These are phyloP conservation scores for Cacatua alba DNA, from an alignment of 2,113 vertebrate species.

Conservation along the genomic window DNA sequence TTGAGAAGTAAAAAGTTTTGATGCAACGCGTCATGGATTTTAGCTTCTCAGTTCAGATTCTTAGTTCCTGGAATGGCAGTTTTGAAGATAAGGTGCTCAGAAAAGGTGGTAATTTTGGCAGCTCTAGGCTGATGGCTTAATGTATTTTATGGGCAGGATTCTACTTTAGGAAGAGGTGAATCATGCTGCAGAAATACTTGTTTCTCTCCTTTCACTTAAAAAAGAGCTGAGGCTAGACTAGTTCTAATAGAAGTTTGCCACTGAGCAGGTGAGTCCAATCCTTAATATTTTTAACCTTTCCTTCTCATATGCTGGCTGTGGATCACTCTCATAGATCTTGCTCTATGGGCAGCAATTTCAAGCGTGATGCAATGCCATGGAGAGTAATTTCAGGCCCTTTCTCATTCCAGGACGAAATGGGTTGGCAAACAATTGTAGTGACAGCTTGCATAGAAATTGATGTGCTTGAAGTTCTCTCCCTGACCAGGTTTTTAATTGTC, in stretches of 20 bases:
- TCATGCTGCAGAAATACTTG: not conserved
- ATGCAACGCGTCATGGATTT: not conserved
- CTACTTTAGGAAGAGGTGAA: not conserved
- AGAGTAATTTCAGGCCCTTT: constrained; percentile 15
- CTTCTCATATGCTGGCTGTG: not conserved
- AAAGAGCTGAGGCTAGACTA: not conserved
- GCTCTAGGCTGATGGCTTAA: not conserved
- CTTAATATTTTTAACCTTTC: not conserved
- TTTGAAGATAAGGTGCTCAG: not conserved
- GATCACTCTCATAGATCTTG: not conserved
- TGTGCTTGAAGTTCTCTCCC: constrained; percentile 31
- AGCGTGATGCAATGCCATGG: not conserved
- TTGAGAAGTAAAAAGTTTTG: not conserved
- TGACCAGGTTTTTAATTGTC: constrained; percentile 26
- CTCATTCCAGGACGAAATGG: constrained; percentile 36
- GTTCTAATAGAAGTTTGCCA: not conserved
- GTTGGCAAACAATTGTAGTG: constrained; percentile 32
- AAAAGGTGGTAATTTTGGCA: not conserved
- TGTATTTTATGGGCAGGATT: not conserved
- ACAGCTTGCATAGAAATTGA: constrained; percentile 25
- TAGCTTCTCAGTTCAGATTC: not conserved
- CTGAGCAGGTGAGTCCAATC: not conserved
- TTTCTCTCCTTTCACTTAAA: not conserved
- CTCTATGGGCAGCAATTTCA: not conserved
- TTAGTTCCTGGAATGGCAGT: not conserved